Percentiles rank a stretch among this genome's conserved stretches.
Conservation (phyloP, 2,113 vertebrate species). For the Tonatia bakeri region DNA sequence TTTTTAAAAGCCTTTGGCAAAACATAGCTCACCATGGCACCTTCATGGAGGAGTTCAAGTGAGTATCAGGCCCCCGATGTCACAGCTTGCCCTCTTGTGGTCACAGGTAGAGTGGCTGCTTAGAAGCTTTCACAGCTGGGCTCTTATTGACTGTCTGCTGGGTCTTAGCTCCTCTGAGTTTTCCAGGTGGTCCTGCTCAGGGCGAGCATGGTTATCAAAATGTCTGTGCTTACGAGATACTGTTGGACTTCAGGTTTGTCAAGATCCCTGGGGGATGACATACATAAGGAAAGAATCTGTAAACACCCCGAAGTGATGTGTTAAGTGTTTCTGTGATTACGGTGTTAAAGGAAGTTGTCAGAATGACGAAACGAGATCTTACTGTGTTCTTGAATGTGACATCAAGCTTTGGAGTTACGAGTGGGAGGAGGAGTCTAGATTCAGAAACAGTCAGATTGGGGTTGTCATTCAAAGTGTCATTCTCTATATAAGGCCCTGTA, state of each 20-base stretch:
- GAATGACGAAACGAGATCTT: not conserved
- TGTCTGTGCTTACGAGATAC: not conserved
- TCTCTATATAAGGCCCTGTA: not conserved
- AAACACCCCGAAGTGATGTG: not conserved
- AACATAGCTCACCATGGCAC: conserved; percentile 98
- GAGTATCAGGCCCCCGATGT: conserved; percentile 75
- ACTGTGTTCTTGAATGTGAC: not conserved
- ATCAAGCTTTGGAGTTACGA: not conserved
- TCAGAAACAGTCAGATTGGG: not conserved
- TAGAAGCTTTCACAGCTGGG: not conserved
- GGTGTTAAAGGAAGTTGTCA: not conserved
- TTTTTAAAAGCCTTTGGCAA: conserved; percentile 99
- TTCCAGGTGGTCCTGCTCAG: not conserved
- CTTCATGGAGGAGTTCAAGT: conserved; percentile 99
- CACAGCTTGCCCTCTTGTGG: not conserved
- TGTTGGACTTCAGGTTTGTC: not conserved
- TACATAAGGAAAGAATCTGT: not conserved
- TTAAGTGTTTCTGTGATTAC: not conserved
- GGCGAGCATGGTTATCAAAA: not conserved
- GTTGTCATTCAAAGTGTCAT: not conserved
- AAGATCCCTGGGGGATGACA: not conserved
- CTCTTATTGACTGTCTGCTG: not conserved
- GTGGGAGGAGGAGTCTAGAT: not conserved
- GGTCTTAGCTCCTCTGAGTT: not conserved
- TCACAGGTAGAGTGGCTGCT: not conserved